These are phyloP conservation scores for Urophycis tenuis DNA, from an alignment of 2,797 vertebrate species.

Conservation along the genomic window DNA sequence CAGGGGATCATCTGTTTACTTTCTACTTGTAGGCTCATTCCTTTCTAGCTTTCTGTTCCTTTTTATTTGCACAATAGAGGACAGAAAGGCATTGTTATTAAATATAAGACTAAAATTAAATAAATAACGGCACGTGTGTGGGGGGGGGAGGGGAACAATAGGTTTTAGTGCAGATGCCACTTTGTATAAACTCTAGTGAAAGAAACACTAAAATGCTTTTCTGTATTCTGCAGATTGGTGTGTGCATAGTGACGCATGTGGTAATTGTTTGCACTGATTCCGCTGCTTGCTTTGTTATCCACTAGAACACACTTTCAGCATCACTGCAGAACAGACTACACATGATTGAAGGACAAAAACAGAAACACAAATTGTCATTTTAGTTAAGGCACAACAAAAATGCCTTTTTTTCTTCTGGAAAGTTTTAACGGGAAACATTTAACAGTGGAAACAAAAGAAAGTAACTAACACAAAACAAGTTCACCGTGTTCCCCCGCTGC, in stretches of 20 bases:
- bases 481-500: background rate
- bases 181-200: background rate
- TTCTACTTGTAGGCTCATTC: background rate
- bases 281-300: background rate
- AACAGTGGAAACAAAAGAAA: background rate
- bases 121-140: background rate
- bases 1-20: background rate
- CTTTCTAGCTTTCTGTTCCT: background rate
- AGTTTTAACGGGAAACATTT: background rate
- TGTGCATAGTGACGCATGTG: background rate
- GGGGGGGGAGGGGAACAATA: background rate
- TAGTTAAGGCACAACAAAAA: background rate
- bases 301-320: background rate
- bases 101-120: background rate
- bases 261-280: background rate
- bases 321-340: background rate
- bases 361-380: background rate
- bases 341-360: background rate
- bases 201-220: background rate
- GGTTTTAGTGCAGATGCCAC: background rate
- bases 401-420: too few relatives aligned
- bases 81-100: background rate
- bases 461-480: background rate
- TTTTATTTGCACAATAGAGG: background rate
- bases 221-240: background rate